These are phyloP conservation scores for Coenonympha arcania DNA, from an alignment of 2,888 invertebrate species.

Conservation along the genomic window DNA sequence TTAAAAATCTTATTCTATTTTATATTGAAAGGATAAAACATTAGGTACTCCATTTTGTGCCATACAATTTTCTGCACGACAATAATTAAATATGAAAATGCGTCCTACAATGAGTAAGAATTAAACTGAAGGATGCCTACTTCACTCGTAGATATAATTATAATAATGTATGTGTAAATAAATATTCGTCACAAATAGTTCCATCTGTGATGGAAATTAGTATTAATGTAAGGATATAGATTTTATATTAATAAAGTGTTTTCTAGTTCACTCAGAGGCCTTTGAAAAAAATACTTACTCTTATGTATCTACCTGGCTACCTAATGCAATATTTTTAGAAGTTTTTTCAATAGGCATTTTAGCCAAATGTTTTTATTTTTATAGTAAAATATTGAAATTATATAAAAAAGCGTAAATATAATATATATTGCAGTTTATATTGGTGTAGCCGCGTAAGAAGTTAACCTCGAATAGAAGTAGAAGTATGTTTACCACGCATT, in stretches of 20 bases:
- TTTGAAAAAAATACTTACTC: conserved; percentile 7
- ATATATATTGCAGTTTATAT: too few species aligned
- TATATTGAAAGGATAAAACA: background rate
- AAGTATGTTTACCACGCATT: too few species aligned
- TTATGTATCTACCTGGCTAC: background rate
- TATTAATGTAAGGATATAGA: background rate
- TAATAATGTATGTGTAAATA: conserved; percentile 30
- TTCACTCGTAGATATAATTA: conserved; percentile 24
- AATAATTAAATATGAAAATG: background rate
- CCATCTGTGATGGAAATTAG: conserved; percentile 25
- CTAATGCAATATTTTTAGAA: background rate
- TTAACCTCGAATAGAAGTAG: too few species aligned
- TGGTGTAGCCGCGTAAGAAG: too few species aligned
- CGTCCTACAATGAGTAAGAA: conserved; percentile 14
- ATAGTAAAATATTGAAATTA: too few species aligned
- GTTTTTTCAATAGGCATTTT: too few species aligned
- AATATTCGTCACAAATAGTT: conserved; percentile 26
- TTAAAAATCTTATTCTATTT: background rate
- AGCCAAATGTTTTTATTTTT: background rate
- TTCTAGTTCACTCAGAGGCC: conserved; percentile 18
- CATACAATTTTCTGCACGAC: conserved; percentile 5
- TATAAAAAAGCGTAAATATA: too few species aligned
- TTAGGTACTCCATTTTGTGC: conserved; percentile 10
- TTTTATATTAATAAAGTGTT: conserved; percentile 3
- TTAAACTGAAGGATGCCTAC: conserved; percentile 6